Base-by-base conservation (phyloP, 2,888 invertebrate species). In the Uropetala carovei region DNA sequence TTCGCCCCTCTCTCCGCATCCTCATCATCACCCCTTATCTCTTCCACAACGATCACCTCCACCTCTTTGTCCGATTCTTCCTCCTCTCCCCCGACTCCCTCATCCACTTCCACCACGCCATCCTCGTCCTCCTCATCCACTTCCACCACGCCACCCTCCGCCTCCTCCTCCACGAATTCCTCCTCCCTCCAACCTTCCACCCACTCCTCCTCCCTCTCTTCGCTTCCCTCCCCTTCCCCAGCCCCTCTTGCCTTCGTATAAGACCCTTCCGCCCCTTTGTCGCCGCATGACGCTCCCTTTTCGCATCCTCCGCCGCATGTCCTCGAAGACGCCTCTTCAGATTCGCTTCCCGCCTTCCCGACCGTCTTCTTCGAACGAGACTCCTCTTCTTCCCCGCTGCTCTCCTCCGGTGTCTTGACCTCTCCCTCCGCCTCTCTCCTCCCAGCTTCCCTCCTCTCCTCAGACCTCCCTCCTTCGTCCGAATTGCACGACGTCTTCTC, bases 321-420 rank as follows among this genome's bases (percentile, higher is more conserved):
- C n/a, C 92, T 92, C 56, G 93, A 96, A 94, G 96, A 96, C 93
- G 96, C 95, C 22, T 96, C n/a, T n/a, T n/a, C 93, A 18, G 9
- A 14, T 13, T 57, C 86, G 10, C 16, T 60, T 1, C 60, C 16
- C 13, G 30, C 86, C 0, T 16, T 11, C 0, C 60, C n/a, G n/a
- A n/a, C n/a, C n/a, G n/a, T n/a, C n/a, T n/a, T 59, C 60, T 68
- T 86, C 27, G 83, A 83, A n/a, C 56, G 57, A n/a, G n/a, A 83
- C 83, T 30, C 86, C 27, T 27, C 86, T 18, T 86, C 86, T 4
- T 86, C 86, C 9, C 27, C 86, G 30, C 57, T 97, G 22, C 96
- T 96, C 93, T 97, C 97, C 92, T 97, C 97, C 84, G 97, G 95
- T 94, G 96, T 97, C 0, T 97, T 97, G 16, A 97, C 94, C 95